Conservation (phyloP, 2,888 invertebrate genomes). For the Pelosia muscerda region DNA sequence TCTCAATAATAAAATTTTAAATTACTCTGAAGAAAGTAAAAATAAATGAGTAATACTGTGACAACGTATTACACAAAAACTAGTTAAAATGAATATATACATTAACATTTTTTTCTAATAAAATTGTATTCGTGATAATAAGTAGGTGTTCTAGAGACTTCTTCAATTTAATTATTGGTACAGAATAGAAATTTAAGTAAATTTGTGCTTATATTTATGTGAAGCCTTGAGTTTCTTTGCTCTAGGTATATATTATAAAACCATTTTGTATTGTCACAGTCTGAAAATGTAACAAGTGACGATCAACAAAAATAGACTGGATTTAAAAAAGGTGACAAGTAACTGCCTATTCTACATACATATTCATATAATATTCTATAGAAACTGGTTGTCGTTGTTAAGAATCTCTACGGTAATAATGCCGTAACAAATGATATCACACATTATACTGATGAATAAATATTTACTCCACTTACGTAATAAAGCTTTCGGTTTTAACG, state of each 20-base stretch:
- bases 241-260: no score
- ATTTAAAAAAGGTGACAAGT: no score
- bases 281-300: no score
- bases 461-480: constrained; percentile 13
- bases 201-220: no score
- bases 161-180: no score
- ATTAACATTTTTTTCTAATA: not conserved
- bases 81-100: not conserved
- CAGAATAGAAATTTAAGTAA: no score
- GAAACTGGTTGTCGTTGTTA: not conserved
- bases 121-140: not conserved
- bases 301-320: no score
- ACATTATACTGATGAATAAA: not conserved
- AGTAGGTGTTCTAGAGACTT: not conserved
- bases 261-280: no score
- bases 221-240: no score
- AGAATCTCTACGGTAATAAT: constrained; percentile 1
- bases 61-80: not conserved
- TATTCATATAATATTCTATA: not conserved
- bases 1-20: not conserved
- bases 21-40: not conserved
- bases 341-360: no score
- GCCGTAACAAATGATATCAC: constrained; percentile 3
- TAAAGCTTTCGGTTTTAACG: constrained; percentile 3
- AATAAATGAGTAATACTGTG: not conserved